Base-by-base conservation (phyloP, 2,888 invertebrate species). In the Syrista parreyssii region DNA sequence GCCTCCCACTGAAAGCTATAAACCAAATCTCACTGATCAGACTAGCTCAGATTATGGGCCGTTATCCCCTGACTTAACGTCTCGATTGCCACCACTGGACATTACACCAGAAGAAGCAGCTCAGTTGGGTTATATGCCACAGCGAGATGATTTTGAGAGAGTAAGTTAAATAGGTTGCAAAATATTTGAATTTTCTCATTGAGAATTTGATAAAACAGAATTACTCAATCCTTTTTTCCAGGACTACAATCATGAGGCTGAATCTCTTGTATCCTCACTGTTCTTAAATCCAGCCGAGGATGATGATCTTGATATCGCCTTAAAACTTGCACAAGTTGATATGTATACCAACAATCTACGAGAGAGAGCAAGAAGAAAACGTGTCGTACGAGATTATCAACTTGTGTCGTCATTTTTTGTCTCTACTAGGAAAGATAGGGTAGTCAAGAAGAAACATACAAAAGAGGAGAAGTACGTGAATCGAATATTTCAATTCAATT, bases 141-240 rank as follows among this genome's bases (percentile, higher is more conserved):
- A 97, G 89, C 94, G 98, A 89, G 98, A 98, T 93, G 98, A 98
- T 90, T 99, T 98, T 93, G 98, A 98, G 93, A 94, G 97, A 91
- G 97, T 97, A 92, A 88, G 89, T 86, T 77, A 36, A 35, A 74
- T 23, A 23, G 23, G 23, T 76, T 74, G 30, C 76, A 1, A 30
- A 30, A 68, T 31, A 23, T 71, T 72, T 69, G 55, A n/a, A 55
- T 55, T 9, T 55, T 23, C 1, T 6, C 9, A 0, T 23, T 55
- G 23, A 55, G 2, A 23, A 23, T 55, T 55, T 55, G 15, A 23
- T 55, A 55, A 55, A 55, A 55, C 23, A 55, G 23, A 23, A 55
- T 55, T 9, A 23, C 23, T 9, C 23, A 55, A 55, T 55, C 6
- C 9, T 77, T 79, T 78, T 82, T 92, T 93, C 74, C 88, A 97